Percentiles rank a stretch among this genome's conserved stretches.
phyloP scores from a whole-genome alignment of 2,797 vertebrate species.

The Sebastes cheni region DNA sequence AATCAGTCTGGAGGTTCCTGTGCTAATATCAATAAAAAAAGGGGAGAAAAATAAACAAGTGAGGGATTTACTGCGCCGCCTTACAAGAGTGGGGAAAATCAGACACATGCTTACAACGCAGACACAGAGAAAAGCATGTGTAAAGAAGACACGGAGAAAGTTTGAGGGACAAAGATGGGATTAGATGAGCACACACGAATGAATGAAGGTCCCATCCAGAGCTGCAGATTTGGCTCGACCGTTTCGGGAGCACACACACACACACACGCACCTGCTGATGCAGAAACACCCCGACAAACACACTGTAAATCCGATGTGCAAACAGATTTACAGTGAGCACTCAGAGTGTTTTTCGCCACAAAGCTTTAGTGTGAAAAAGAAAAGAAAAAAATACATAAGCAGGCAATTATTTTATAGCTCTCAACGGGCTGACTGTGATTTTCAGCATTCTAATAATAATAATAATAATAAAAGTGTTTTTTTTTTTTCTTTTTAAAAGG shows the following conservation, averaged over 20 bases:
- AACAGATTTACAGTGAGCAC: slow-evolving; percentile 4
- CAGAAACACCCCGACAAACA: slow-evolving; percentile 9
- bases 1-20: slow-evolving; percentile 94
- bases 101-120: slow-evolving; percentile 55
- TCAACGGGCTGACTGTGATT: background rate
- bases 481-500: background rate
- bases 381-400: background rate
- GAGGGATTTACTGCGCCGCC: slow-evolving; percentile 84
- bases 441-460: background rate
- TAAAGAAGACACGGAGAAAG: slow-evolving; percentile 9
- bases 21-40: slow-evolving; percentile 91
- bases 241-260: background rate
- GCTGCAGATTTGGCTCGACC: background rate
- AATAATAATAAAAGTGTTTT: background rate
- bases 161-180: slow-evolving; percentile 31
- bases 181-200: background rate
- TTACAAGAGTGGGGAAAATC: slow-evolving; percentile 63
- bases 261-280: slow-evolving; percentile 36
- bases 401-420: slow-evolving; percentile 12
- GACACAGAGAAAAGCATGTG: slow-evolving; percentile 8
- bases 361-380: background rate
- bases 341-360: background rate
- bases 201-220: background rate
- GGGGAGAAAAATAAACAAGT: slow-evolving; percentile 91
- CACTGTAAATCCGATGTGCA: slow-evolving; percentile 3